phyloP scores from a whole-genome alignment of 35 echinoderm and acorn worm species.

The Diadema setosum region DNA sequence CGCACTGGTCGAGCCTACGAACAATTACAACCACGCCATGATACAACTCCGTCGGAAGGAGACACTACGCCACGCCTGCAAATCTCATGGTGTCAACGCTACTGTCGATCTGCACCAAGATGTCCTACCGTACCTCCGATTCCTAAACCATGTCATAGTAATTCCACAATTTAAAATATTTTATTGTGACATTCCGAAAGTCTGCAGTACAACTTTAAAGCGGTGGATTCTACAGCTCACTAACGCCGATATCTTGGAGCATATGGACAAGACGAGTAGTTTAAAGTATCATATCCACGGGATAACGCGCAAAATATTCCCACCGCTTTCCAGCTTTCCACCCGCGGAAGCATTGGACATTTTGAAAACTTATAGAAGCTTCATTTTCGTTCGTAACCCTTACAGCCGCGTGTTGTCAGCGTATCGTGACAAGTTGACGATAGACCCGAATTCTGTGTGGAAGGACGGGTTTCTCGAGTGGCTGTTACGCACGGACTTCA shows the following conservation, averaged over 20 bases:
- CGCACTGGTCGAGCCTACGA: no score
- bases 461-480: neutral
- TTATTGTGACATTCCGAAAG: neutral
- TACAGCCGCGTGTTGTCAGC: constrained; percentile 26
- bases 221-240: neutral
- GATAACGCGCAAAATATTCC: neutral
- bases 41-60: no score
- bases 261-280: neutral
- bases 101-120: no score
- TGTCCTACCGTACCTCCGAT: no score
- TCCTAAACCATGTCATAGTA: neutral
- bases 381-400: constrained; percentile 36
- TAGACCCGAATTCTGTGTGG: neutral
- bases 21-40: no score
- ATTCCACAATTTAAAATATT: neutral
- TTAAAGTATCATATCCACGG: neutral
- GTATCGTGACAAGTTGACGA: constrained; percentile 18
- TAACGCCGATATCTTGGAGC: neutral
- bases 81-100: no score
- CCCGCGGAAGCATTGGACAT: neutral
- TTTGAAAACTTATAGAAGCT: neutral
- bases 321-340: neutral
- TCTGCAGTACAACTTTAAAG: neutral
- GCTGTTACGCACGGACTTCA: neutral
- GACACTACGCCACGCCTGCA: no score